Conservation (phyloP, 2,113 vertebrate species). For the Noctilio leporinus region DNA sequence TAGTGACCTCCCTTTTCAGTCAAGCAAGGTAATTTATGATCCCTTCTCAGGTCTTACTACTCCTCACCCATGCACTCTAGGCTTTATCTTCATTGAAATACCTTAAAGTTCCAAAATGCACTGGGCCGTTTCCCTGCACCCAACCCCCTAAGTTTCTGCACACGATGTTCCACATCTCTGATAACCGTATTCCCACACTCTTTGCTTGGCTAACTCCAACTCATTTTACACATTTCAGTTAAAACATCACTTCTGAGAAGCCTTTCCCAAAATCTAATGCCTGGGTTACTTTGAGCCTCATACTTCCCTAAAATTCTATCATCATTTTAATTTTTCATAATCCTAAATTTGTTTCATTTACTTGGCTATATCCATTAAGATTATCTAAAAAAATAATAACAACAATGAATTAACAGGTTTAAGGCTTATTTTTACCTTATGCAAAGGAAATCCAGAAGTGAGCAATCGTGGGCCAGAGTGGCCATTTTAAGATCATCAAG, state of each 20-base stretch:
- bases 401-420: background rate
- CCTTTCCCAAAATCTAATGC: background rate
- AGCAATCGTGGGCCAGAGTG: background rate
- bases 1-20: background rate
- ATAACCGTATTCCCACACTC: background rate
- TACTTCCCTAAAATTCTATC: background rate
- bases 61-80: too few relatives aligned
- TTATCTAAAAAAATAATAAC: background rate
- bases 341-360: background rate
- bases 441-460: background rate
- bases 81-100: background rate
- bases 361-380: background rate
- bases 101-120: background rate
- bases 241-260: background rate
- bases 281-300: background rate
- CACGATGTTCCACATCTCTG: background rate
- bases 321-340: background rate
- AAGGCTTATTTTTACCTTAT: background rate
- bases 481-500: background rate
- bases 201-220: background rate
- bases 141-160: background rate
- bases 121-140: background rate
- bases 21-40: background rate
- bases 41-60: background rate
- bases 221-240: background rate